Evolutionary conservation across 1,140 invertebrate species (phyloP), one percentile per base, ranked within the genome.

Genomic region (Papilio glaucus): DNA sequence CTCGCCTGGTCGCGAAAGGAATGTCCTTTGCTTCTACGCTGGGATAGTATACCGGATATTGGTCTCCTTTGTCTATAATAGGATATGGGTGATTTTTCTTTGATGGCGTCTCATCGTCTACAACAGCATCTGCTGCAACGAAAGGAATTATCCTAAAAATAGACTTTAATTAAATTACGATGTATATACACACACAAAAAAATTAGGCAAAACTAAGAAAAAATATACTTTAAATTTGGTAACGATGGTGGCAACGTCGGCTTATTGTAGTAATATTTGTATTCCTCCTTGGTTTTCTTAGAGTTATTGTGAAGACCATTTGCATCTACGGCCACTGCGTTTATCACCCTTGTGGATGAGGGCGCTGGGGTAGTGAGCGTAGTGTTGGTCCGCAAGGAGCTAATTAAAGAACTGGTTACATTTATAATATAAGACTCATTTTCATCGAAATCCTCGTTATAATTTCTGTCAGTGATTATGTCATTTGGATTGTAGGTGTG

Each of bases 131-230:
- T 37, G 96, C 96, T 37, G 96, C 96, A 71, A 97, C 95, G 88
- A 97, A 97, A 37, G 96, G 96, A 85, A 97, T 97, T 79, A 97
- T 97, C 89, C 96, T 97, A 82, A 75, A 94, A 94, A 75, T 45
- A 74, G 39, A 83, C 49, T 49, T 60, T 53, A 68, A 65, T 13
- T n/a, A 72, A 24, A 61, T 71, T 68, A 57, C 18, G 6, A 63
- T 18, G 29, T 38, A 15, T 72, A 45, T 38, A 1, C 45, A 29
- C 69, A 61, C n/a, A 41, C 38, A 49, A 62, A 73, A 60, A 49
- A 38, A 38, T 39, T 42, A 57, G 67, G 62, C 7, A 39, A 74
- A 57, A 33, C 29, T 49, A 60, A 69, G 45, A 21, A 38, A 69
- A 71, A 62, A 60, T 38, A 29, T 91, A 95, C 94, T 94, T 94